Conservation (phyloP, 2,797 vertebrate genomes). For the Chelon labrosus region DNA sequence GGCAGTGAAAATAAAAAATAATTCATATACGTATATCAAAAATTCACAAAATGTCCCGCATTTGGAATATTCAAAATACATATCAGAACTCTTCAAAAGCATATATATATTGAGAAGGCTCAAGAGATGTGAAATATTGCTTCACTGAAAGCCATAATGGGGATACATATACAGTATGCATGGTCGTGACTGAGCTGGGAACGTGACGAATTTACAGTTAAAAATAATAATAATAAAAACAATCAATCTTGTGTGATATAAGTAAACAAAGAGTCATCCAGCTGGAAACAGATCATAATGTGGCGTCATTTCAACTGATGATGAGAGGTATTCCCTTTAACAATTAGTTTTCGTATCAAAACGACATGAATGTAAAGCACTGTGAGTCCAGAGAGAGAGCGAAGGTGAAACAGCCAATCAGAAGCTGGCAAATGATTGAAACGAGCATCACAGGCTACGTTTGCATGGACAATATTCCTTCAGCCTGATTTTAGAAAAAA, state of each 20-base stretch:
- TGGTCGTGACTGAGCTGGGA: constrained; percentile 27
- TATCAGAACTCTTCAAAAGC: constrained; percentile 77
- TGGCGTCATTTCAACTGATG: constrained; percentile 18
- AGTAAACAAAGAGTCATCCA: neutral
- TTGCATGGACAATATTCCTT: too few species aligned
- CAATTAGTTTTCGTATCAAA: constrained; percentile 4
- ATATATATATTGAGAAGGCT: constrained; percentile 73
- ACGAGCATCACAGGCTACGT: constrained; percentile 7
- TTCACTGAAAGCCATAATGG: constrained; percentile 68
- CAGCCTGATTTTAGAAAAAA: too few species aligned
- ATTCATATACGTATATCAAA: constrained; percentile 81
- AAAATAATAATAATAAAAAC: neutral
- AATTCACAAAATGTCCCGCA: constrained; percentile 87
- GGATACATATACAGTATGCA: constrained; percentile 45
- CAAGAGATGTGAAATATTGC: constrained; percentile 80
- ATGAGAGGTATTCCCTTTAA: constrained; percentile 48
- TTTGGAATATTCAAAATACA: constrained; percentile 85
- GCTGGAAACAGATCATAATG: constrained; percentile 11
- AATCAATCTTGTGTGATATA: neutral
- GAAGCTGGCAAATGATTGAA: constrained; percentile 38
- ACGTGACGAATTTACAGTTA: constrained; percentile 7
- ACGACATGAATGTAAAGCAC: constrained; percentile 15
- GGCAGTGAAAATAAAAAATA: constrained; percentile 83
- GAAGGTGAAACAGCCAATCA: neutral
- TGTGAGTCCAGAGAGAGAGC: neutral